Evolutionary conservation across 1,140 invertebrate species (phyloP).

Genomic region (Neocloeon triangulifer): DNA sequence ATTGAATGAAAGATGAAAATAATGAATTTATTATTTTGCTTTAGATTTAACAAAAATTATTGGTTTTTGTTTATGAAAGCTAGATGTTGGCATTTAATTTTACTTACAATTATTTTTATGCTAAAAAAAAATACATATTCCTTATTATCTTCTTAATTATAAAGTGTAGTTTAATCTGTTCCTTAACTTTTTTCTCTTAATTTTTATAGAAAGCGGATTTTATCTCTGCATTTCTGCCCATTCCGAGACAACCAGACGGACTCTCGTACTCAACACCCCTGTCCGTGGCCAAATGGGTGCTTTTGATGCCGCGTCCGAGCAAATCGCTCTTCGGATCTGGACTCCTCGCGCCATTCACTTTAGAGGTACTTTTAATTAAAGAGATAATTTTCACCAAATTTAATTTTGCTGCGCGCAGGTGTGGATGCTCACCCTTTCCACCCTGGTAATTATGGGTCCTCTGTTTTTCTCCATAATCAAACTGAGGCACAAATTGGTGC

Average conservation of each 20-base stretch:
- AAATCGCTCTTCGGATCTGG: constrained; percentile 64
- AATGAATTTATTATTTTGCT: no score
- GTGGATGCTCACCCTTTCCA: constrained; percentile 51
- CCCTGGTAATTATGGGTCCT: constrained; percentile 48
- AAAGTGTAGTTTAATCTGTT: not conserved
- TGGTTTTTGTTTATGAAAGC: no score
- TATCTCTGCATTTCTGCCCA: constrained; percentile 49
- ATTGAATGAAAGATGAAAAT: no score
- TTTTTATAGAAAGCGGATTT: constrained; percentile 41
- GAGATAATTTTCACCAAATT: not conserved
- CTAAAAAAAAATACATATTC: no score
- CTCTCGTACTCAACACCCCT: constrained; percentile 38
- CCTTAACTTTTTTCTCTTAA: not conserved
- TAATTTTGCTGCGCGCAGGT: constrained; percentile 23
- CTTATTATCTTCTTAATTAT: no score
- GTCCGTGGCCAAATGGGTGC: constrained; percentile 48
- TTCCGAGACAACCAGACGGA: constrained; percentile 25
- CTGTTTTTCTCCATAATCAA: constrained; percentile 49
- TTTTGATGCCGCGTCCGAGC: constrained; percentile 51
- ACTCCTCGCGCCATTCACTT: constrained; percentile 53
- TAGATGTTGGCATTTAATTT: no score
- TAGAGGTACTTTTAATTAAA: constrained; percentile 15
- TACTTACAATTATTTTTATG: no score
- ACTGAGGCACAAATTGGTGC: constrained; percentile 21
- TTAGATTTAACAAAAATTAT: no score